Base-by-base conservation (phyloP, 1,140 invertebrate genomes). In the Triops longicaudatus region DNA sequence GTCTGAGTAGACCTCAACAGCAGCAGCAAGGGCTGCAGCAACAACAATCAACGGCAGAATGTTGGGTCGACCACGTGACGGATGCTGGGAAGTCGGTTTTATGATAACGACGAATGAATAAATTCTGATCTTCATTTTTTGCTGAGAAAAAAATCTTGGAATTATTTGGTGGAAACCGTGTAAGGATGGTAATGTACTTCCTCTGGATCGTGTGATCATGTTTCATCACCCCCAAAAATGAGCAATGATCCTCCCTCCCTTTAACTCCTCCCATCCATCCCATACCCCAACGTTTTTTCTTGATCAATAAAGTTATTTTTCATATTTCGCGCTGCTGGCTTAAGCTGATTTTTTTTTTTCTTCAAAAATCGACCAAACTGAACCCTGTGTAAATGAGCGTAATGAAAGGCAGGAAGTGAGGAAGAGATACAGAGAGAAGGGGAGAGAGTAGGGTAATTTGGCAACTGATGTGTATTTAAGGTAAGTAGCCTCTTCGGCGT, bases 61-160 rank as follows among this genome's bases (percentile, higher is more conserved):
- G n/a, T 63, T 63, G 50, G 50, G 50, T 63, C 50, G 50, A 63
- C 50, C 50, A 63, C 22, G 50, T 63, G 50, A 63, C 50, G 14
- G 50, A 63, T 63, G 50, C 50, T 14, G 50, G 50, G n/a, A 63
- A 63, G 50, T 63, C 50, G 17, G 50, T 63, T 63, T 63, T 63
- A 63, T 63, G 50, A 63, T 63, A 63, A 63, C 17, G 50, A 63
- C 22, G 50, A 63, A 63, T 63, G 50, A 63, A 63, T 63, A 63
- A 63, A 63, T 63, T 63, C 22, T 63, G 22, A 17, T 17, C 50
- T 63, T 63, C 50, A 17, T 63, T 63, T 63, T 22, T n/a, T 63
- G n/a, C 31, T 37, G 31, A 37, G 31, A 37, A 37, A 37, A 37
- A 37, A 37, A 37, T 37, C 31, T 37, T 37, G 31, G 31, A 37